These are phyloP conservation scores for Lithophane semibrunnea DNA, from an alignment of 2,888 invertebrate genomes.

Conservation along the genomic window DNA sequence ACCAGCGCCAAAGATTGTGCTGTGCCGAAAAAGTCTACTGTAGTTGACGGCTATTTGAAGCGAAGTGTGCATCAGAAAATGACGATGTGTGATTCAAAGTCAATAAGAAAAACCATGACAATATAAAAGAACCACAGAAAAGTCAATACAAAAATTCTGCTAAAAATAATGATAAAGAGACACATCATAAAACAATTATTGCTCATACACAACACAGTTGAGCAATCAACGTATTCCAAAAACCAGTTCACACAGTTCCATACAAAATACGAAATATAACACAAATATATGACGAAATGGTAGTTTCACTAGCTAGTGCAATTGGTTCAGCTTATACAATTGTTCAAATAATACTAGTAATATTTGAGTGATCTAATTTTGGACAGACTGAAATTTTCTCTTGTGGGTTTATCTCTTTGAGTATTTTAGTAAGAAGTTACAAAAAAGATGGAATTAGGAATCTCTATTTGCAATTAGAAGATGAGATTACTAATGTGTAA, in stretches of 20 bases:
- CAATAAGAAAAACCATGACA: background rate
- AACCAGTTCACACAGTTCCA: constrained; percentile 64
- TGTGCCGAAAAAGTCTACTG: background rate
- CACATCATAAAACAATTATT: constrained; percentile 46
- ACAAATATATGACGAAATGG: constrained; percentile 69
- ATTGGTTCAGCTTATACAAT: constrained; percentile 62
- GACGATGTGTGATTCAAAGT: background rate
- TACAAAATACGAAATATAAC: constrained; percentile 52
- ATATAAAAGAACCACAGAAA: background rate
- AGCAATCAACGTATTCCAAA: constrained; percentile 61
- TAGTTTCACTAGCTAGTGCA: constrained; percentile 64
- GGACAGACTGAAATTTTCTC: background rate
- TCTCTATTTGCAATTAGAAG: too few relatives aligned
- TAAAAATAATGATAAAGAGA: constrained; percentile 32
- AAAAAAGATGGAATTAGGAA: background rate
- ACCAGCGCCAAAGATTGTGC: too few relatives aligned
- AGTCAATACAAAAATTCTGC: constrained; percentile 14
- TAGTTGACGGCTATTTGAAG: background rate
- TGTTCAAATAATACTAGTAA: constrained; percentile 69
- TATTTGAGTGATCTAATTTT: constrained; percentile 74
- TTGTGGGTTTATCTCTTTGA: background rate
- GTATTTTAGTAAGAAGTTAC: background rate
- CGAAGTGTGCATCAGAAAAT: background rate
- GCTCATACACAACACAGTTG: constrained; percentile 56
- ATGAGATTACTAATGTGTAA: too few relatives aligned